Evolutionary conservation across 1,140 invertebrate genomes (phyloP).

Genomic region (Dendroctonus valens): DNA sequence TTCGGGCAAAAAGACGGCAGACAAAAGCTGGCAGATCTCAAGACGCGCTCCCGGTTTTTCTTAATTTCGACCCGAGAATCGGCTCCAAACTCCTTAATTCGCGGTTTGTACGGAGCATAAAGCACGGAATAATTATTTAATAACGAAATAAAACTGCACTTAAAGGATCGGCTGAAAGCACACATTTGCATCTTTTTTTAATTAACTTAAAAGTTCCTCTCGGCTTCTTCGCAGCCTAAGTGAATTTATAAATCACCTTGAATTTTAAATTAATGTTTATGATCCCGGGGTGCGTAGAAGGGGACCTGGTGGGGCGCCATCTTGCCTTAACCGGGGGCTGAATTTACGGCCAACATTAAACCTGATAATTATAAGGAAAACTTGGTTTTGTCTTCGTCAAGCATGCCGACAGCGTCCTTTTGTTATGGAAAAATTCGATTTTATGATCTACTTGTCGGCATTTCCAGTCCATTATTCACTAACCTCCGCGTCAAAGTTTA

Average conservation of each 20-base stretch:
- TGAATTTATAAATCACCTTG: slow-evolving; percentile 30
- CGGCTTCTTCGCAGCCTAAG: slow-evolving; percentile 16
- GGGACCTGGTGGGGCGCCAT: slow-evolving; percentile 4
- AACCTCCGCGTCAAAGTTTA: too few species aligned
- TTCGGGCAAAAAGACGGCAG: too few species aligned
- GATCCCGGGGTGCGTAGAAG: slow-evolving; percentile 16
- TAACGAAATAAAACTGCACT: slow-evolving; percentile 29
- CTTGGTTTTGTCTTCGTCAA: not conserved
- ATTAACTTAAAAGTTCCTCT: slow-evolving; percentile 26
- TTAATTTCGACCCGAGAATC: not conserved
- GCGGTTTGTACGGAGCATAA: slow-evolving; percentile 8
- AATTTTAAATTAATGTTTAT: slow-evolving; percentile 32
- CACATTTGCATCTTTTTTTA: slow-evolving; percentile 30
- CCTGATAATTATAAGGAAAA: slow-evolving; percentile 8
- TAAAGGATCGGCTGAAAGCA: slow-evolving; percentile 16
- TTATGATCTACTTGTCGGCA: too few species aligned
- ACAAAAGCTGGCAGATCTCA: too few species aligned
- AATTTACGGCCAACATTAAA: slow-evolving; percentile 17
- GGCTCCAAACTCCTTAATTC: slow-evolving; percentile 3
- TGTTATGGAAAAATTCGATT: too few species aligned
- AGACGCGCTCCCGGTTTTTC: not conserved
- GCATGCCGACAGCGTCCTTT: too few species aligned
- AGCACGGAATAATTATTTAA: slow-evolving; percentile 9
- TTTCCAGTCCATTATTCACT: too few species aligned
- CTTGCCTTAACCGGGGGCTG: slow-evolving; percentile 12